Evolutionary conservation across 1,140 invertebrate species (phyloP).

Genomic region (Bursaphelenchus mucronatus): DNA sequence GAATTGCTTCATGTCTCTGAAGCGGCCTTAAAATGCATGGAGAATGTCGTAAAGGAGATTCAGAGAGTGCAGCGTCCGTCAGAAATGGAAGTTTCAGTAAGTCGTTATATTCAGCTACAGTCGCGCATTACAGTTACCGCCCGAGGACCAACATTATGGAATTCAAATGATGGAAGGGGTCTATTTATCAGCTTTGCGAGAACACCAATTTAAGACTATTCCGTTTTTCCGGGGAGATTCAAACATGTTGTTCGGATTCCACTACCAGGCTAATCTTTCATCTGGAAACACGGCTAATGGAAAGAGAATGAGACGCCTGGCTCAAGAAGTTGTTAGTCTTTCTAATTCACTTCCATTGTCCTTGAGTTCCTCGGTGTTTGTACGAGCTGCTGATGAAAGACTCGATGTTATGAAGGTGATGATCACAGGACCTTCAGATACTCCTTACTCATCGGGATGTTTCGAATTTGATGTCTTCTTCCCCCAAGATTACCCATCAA

Average conservation of each 20-base stretch:
- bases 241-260: too few relatives aligned
- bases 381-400: slow-evolving; percentile 84
- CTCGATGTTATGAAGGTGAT: slow-evolving; percentile 92
- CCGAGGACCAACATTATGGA: too few relatives aligned
- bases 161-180: too few relatives aligned
- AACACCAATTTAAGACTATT: too few relatives aligned
- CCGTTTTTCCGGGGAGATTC: too few relatives aligned
- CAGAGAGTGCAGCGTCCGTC: too few relatives aligned
- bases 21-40: slow-evolving; percentile 3
- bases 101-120: too few relatives aligned
- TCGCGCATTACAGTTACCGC: too few relatives aligned
- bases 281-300: slow-evolving; percentile 66
- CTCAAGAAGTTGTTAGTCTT: slow-evolving; percentile 86
- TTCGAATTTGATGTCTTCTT: slow-evolving; percentile 66
- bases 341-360: slow-evolving; percentile 84
- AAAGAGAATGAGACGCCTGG: slow-evolving; percentile 78
- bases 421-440: slow-evolving; percentile 70
- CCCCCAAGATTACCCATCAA: slow-evolving; percentile 64
- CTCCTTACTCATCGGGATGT: slow-evolving; percentile 64
- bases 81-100: too few relatives aligned
- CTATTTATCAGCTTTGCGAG: too few relatives aligned
- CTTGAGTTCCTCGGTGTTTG: slow-evolving; percentile 87
- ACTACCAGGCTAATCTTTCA: too few relatives aligned
- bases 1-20: not conserved
- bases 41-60: slow-evolving; percentile 2